phyloP scores from a whole-genome alignment of 1,140 invertebrate species.

The Formica selysi region DNA sequence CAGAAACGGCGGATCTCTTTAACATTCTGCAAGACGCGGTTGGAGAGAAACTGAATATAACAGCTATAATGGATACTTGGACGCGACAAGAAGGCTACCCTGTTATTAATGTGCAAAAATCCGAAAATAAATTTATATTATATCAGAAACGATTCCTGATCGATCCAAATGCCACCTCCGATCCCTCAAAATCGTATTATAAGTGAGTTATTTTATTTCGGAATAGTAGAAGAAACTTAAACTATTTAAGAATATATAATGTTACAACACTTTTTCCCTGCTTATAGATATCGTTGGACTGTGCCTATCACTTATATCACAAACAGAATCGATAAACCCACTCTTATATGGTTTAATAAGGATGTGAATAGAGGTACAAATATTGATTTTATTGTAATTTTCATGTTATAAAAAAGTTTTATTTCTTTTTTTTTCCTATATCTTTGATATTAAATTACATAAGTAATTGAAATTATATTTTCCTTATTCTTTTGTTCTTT shows the following conservation, averaged over 20 bases:
- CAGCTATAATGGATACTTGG: constrained; percentile 96
- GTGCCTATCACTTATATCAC: constrained; percentile 93
- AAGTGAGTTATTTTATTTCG: constrained; percentile 84
- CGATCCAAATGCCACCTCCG: constrained; percentile 87
- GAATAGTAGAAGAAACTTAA: not conserved
- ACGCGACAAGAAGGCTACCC: constrained; percentile 97
- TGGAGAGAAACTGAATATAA: constrained; percentile 86
- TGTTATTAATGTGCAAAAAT: constrained; percentile 89
- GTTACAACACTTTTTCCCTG: not conserved
- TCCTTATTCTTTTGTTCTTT: too few relatives aligned
- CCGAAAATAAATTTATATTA: constrained; percentile 87
- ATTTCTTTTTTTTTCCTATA: too few relatives aligned
- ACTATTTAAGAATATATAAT: constrained; percentile 1
- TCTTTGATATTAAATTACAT: too few relatives aligned
- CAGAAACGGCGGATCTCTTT: constrained; percentile 93
- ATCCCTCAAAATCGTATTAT: constrained; percentile 87
- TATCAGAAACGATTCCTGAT: constrained; percentile 92
- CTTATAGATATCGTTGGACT: constrained; percentile 92
- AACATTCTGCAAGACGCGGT: constrained; percentile 87
- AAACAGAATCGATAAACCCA: constrained; percentile 84
- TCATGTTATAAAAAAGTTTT: not conserved
- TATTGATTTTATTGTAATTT: constrained; percentile 11
- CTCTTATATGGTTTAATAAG: constrained; percentile 89
- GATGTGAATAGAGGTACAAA: constrained; percentile 86
- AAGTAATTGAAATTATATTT: too few relatives aligned